Base-by-base conservation (phyloP, 2,113 vertebrate species). In the Phycodurus eques region DNA sequence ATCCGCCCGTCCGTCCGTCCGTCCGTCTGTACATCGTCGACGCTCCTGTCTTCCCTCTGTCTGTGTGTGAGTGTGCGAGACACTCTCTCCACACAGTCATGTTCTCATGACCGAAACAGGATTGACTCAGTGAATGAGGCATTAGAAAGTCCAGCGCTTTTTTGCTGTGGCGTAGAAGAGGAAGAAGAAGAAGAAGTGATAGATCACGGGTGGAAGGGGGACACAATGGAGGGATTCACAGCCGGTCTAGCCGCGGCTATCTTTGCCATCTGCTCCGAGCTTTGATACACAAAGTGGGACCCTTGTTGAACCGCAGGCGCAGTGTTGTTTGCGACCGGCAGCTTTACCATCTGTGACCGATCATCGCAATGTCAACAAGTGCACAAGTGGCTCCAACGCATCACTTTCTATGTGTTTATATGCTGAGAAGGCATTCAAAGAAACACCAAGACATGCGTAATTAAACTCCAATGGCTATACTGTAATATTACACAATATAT, bases 191-290 rank as follows among this genome's bases (percentile, higher is more conserved):
- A 71, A 85, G 80, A 71, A 76, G 78, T 83, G 73, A 84, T 85
- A 89, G 76, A 88, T 87, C 86, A 85, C 85, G 27, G 27, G 5
- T 33, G 57, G 57, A 60, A 10, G 82, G 80, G 66, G 77, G 74
- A 86, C 39, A 91, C 88, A 91, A 91, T 88, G 87, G 74, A 14
- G n/a, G 83, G 83, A 91, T 91, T 91, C 74, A 91, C 84, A 79
- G 77, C 5, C 59, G 79, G 87, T 82, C 73, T 57, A 82, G 84
- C 62, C 8, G 78, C 80, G 83, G 82, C 87, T 75, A 81, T 86
- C 82, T 66, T 46, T 72, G 88, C 87, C 90, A 88, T 89, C 87
- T 91, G 88, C 81, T 88, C 83, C 75, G 72, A 89, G 85, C 88
- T 90, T 88, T 90, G 85, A 91, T 86, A 80, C 80, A 88, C 80